These are phyloP conservation scores for Muscicapa striata DNA, from an alignment of 2,797 vertebrate genomes.

Conservation along the genomic window DNA sequence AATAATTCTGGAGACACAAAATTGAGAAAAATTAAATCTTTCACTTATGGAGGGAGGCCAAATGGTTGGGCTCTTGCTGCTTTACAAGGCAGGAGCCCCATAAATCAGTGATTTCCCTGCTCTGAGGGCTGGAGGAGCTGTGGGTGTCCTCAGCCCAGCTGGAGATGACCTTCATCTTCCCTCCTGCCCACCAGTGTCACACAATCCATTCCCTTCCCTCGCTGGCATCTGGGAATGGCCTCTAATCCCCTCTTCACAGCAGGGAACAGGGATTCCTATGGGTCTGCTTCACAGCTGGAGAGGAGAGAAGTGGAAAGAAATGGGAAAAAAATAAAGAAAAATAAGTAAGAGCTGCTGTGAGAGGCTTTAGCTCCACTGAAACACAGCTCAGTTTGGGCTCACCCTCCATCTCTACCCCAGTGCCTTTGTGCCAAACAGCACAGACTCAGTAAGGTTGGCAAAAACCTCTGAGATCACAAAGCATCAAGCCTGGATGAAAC, in stretches of 20 bases:
- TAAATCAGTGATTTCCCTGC: slow-evolving; percentile 26
- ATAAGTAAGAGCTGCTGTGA: not conserved
- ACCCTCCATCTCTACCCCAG: not conserved
- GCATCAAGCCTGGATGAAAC: not conserved
- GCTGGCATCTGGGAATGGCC: not conserved
- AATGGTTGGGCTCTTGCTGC: not conserved
- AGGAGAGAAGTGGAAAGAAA: not conserved
- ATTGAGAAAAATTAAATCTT: slow-evolving; percentile 52
- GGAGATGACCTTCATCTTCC: slow-evolving; percentile 11
- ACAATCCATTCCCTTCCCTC: not conserved
- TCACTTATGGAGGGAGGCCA: not conserved
- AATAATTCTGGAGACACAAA: slow-evolving; percentile 48
- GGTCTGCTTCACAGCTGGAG: not conserved
- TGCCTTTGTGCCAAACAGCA: not conserved
- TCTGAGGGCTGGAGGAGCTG: not conserved
- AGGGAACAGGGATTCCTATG: not conserved
- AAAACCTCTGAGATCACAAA: not conserved
- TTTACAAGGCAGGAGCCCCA: slow-evolving; percentile 20
- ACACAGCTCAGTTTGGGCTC: not conserved
- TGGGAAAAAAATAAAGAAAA: not conserved
- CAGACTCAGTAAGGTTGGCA: rapidly evolving
- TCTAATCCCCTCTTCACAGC: not conserved
- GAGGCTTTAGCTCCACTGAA: not conserved
- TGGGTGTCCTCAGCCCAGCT: not conserved
- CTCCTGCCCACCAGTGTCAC: slow-evolving; percentile 4